Base-by-base conservation (phyloP, 2,113 vertebrate genomes). In the Odobenus rosmarus region DNA sequence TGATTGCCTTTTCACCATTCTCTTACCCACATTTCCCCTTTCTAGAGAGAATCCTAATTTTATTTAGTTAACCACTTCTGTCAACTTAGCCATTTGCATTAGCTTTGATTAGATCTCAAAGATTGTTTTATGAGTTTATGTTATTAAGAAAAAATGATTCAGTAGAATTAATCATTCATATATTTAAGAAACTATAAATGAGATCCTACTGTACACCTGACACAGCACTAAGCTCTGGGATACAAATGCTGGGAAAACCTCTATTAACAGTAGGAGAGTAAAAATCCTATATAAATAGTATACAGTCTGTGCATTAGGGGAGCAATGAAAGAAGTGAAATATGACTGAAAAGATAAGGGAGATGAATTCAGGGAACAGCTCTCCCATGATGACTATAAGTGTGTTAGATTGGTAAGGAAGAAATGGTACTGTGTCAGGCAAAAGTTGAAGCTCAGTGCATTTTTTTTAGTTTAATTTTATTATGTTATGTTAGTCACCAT, bases 61-160 rank as follows among this genome's bases (percentile, higher is more conserved):
- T 62, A 33, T 53, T 81, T 55, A 83, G 11, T 24, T 26, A 59
- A 36, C 4, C 4, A 51, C 2, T 81, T 59, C 8, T 23, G 42
- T 83, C 19, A 67, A 71, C 31, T 74, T 57, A 53, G 31, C 1
- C 26, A 18, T 42, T 46, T 59, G 4, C 16, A 84, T 79, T 23
- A 24, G 4, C 28, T 71, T 88, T 95, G 1, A 84, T 33, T n/a
- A 67, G 36, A 46, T 42, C 11, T 62, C 33, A 80, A 86, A 77
- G 46, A n/a, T n/a, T 89, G 46, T 55, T 79, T 76, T 42, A 6
- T 11, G 53, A 31, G 49, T 28, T 96, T 88, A 89, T 39, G 86
- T 89, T 24, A 69, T 61, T 77, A 55, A 7, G 7, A 88, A n/a
- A 57, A 24, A 61, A 42, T 31, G 5, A 42, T 3, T 2, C 7